Base-by-base conservation (phyloP, 1,140 invertebrate genomes). In the Oedothorax gibbosus region DNA sequence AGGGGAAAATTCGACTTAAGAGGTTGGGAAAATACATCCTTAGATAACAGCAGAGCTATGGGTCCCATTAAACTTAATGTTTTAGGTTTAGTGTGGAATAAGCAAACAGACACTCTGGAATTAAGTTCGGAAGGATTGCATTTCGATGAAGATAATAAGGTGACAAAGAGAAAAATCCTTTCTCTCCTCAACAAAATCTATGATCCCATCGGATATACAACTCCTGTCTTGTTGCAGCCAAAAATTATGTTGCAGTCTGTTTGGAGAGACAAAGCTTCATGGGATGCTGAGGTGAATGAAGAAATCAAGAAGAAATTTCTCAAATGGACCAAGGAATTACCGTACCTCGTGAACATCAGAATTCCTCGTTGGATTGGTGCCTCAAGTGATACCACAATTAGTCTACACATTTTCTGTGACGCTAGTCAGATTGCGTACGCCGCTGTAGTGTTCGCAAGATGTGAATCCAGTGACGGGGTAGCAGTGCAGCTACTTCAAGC, bases 381-480 rank as follows among this genome's bases (percentile, higher is more conserved):
- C n/a, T 21, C 11, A 51, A 14, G 62, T 35, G 50, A 35, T 64
- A 51, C 50, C 18, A 64, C 11, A 50, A 14, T 56, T 60, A 51
- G 35, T 15, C 11, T 78, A 7, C 79, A 72, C 35, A 62, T 49
- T 20, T 73, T 83, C 65, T 15, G 18, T 50, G 80, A 83, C 49
- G 60, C 56, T 5, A 83, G 69, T 65, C 18, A 73, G 57, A 66
- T 18, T 20, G 80, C 80, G 21, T 83, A 83, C 73, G 56, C 80
- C 49, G 49, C 71, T 51, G 11, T 35, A n/a, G 65, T 75, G 62
- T 75, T 69, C 35, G 15, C 57, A 57, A 35, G 78, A 53, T 20
- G 51, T 57, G 77, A 68, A 68, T 56, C 64, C 64, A 35, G 50
- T 77, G 53, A 11, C 7, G 77, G 20, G 9, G 77, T 68, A 12